phyloP scores from a whole-genome alignment of 2,113 vertebrate genomes.

The Psittacula cyanocephala region DNA sequence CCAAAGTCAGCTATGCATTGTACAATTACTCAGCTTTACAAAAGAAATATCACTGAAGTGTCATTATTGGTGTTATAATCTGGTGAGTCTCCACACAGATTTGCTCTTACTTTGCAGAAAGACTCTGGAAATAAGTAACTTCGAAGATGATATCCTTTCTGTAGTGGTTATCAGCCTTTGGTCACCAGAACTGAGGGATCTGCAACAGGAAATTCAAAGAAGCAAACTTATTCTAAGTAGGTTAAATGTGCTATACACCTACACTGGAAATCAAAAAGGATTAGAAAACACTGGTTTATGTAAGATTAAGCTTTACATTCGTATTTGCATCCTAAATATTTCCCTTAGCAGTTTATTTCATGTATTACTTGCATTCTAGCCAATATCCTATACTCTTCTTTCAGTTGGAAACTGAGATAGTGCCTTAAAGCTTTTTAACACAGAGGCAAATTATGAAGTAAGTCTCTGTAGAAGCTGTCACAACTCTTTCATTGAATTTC shows the following conservation, averaged over 20 bases:
- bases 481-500: neutral
- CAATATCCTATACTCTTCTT: neutral
- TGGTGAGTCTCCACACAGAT: neutral
- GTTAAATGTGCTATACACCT: constrained; percentile 12
- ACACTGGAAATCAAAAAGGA: neutral
- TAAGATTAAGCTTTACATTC: neutral
- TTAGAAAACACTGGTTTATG: neutral
- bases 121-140: neutral
- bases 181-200: neutral
- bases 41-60: neutral
- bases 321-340: neutral
- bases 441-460: neutral
- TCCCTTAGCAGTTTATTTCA: neutral
- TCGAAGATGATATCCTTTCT: neutral
- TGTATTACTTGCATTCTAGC: neutral
- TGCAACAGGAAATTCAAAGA: neutral
- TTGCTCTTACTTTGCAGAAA: neutral
- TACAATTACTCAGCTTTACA: neutral
- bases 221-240: neutral
- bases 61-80: neutral
- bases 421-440: neutral
- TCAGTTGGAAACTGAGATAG: neutral
- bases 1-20: neutral
- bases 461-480: neutral
- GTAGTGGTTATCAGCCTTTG: neutral